Conservation (phyloP, 2,888 invertebrate species). For the Tipula unca region DNA sequence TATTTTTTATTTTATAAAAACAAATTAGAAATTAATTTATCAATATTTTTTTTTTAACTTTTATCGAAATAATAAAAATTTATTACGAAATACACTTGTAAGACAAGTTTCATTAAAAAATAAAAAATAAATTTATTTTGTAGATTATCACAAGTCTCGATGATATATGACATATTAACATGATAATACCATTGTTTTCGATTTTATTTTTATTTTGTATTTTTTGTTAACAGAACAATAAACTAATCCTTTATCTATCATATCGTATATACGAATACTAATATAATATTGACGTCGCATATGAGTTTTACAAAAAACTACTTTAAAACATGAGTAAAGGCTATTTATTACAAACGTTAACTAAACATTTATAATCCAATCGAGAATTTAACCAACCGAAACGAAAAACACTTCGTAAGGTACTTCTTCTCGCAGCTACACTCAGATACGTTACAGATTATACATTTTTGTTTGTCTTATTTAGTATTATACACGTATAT, state of each 20-base stretch:
- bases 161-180: slow-evolving; percentile 14
- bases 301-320: too few relatives aligned
- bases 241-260: neutral
- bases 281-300: neutral
- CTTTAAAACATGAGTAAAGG: neutral
- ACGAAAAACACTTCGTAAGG: neutral
- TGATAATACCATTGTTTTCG: neutral
- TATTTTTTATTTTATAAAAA: neutral
- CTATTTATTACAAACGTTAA: neutral
- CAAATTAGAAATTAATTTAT: slow-evolving; percentile 4
- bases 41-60: neutral
- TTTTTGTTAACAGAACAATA: neutral
- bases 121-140: too few relatives aligned
- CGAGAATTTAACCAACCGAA: neutral
- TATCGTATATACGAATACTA: neutral
- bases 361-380: neutral
- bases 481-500: neutral
- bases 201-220: neutral
- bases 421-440: neutral
- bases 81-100: neutral
- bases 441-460: neutral
- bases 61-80: neutral
- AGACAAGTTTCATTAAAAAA: slow-evolving; percentile 2
- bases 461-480: neutral
- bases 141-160: slow-evolving; percentile 8